Evolutionary conservation across 2,113 vertebrate species (phyloP).

Genomic region (Phrynosoma platyrhinos): DNA sequence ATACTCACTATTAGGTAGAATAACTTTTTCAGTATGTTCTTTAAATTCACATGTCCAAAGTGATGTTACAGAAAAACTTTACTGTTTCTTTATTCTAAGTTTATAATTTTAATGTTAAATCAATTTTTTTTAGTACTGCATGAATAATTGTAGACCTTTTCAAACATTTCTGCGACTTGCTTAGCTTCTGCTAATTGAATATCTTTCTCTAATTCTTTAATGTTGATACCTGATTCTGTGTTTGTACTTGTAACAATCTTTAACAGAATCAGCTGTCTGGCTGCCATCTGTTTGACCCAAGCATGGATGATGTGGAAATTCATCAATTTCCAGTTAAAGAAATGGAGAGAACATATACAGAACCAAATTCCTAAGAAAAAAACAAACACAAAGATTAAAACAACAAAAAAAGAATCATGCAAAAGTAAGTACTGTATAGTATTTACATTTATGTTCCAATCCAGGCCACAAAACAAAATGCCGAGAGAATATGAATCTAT

Average conservation of each 20-base stretch:
- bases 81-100: background rate
- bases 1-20: conserved; percentile 82
- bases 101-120: background rate
- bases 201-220: background rate
- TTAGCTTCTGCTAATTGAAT: background rate
- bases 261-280: conserved; percentile 84
- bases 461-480: background rate
- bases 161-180: background rate
- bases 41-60: background rate
- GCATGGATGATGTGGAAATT: conserved; percentile 93
- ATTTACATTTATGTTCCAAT: background rate
- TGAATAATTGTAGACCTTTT: background rate
- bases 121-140: background rate
- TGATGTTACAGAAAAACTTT: background rate
- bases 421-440: conserved; percentile 71
- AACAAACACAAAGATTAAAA: conserved; percentile 78
- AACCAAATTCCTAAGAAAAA: conserved; percentile 83
- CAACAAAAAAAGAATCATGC: conserved; percentile 77
- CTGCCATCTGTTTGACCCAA: conserved; percentile 86
- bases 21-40: conserved; percentile 16
- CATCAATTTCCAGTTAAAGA: conserved; percentile 88
- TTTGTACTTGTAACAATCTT: background rate
- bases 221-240: background rate
- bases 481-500: no score
- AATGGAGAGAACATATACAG: conserved; percentile 85